Evolutionary conservation across 2,113 vertebrate genomes (phyloP).

Genomic region (Ascaphus truei): DNA sequence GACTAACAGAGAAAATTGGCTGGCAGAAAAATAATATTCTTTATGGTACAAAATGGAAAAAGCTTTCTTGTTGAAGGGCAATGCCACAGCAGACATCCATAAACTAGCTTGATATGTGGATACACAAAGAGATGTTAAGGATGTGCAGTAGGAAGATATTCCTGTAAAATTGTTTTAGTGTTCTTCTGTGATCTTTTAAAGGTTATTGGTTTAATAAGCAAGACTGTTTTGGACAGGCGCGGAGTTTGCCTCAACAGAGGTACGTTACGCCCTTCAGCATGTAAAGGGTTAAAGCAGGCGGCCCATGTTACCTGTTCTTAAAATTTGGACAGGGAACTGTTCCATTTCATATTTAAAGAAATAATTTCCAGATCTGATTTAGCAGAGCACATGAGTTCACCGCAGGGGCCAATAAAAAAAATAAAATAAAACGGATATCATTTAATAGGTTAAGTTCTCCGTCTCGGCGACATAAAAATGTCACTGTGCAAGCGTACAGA

Average conservation of each 20-base stretch:
- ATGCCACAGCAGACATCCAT: slow-evolving; percentile 80
- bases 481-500: too few relatives aligned
- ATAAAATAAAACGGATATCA: too few relatives aligned
- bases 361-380: too few relatives aligned
- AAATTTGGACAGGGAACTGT: not conserved
- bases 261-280: slow-evolving; percentile 11
- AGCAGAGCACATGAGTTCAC: too few relatives aligned
- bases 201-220: slow-evolving; percentile 65
- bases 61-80: slow-evolving; percentile 78
- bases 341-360: too few relatives aligned
- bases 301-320: too few relatives aligned
- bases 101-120: slow-evolving; percentile 77
- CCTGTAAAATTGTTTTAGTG: slow-evolving; percentile 52
- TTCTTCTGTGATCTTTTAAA: slow-evolving; percentile 46
- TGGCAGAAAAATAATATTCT: slow-evolving; percentile 99
- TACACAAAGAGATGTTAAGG: slow-evolving; percentile 67
- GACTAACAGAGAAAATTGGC: slow-evolving; percentile 99
- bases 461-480: too few relatives aligned
- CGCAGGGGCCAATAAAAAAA: too few relatives aligned
- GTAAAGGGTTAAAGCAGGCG: slow-evolving; percentile 18
- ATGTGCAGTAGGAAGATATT: slow-evolving; percentile 47
- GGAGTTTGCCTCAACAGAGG: slow-evolving; percentile 52
- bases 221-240: slow-evolving; percentile 48
- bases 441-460: too few relatives aligned
- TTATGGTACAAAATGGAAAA: slow-evolving; percentile 86